Evolutionary conservation across 2,797 vertebrate genomes (phyloP).

Genomic region (Amphiprion clarkii): DNA sequence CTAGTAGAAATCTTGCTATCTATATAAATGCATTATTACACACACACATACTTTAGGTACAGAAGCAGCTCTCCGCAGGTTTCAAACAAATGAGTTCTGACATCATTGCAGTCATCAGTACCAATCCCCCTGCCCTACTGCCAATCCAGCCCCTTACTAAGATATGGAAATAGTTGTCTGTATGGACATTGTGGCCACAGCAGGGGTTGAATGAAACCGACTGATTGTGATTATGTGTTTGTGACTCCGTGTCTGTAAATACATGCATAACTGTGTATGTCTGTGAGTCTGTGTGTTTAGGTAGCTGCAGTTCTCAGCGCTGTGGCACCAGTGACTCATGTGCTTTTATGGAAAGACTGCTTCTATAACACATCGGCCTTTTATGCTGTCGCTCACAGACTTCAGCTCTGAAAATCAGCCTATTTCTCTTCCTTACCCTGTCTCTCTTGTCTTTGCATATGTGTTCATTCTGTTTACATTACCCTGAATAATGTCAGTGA

Average conservation of each 20-base stretch:
- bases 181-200: slow-evolving; percentile 13
- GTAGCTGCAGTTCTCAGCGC: slow-evolving; percentile 33
- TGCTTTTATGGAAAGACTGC: slow-evolving; percentile 48
- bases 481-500: not conserved
- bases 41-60: not conserved
- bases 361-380: slow-evolving; percentile 43
- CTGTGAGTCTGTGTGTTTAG: slow-evolving; percentile 26
- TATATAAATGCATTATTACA: not conserved
- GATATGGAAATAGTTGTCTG: slow-evolving; percentile 20
- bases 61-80: not conserved
- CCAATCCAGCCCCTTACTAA: not conserved
- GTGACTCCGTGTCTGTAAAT: slow-evolving; percentile 25
- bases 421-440: slow-evolving; percentile 21
- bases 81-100: slow-evolving; percentile 21
- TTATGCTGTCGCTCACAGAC: slow-evolving; percentile 41
- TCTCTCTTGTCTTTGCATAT: slow-evolving; percentile 24
- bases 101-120: slow-evolving; percentile 7
- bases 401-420: slow-evolving; percentile 43
- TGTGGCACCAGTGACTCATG: slow-evolving; percentile 61
- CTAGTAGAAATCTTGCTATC: not conserved
- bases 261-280: slow-evolving; percentile 1
- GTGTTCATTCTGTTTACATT: slow-evolving; percentile 31
- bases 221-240: slow-evolving; percentile 40
- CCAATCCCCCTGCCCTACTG: not conserved
- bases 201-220: slow-evolving; percentile 12